A percentile compares a stretch with the other conserved stretches of the same genome.
These are phyloP conservation scores for Lates japonicus DNA, from an alignment of 2,797 vertebrate genomes.

Conservation along the genomic window DNA sequence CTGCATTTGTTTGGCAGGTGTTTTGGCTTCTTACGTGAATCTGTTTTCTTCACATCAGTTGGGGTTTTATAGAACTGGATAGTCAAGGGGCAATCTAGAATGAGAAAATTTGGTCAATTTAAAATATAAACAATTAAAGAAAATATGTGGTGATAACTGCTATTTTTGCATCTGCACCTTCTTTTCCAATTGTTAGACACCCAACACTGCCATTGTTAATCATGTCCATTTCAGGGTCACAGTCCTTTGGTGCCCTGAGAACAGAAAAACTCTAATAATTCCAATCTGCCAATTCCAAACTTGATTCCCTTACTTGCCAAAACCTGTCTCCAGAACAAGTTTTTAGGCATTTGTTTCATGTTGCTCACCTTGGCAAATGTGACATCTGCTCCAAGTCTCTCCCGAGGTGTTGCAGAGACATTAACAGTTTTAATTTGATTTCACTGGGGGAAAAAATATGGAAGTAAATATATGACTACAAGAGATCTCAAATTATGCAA, in stretches of 20 bases:
- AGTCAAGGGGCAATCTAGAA: constrained; percentile 84
- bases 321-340: background rate
- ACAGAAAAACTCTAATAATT: background rate
- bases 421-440: constrained; percentile 85
- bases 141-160: fast-evolving
- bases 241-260: constrained; percentile 69
- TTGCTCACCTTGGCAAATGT: constrained; percentile 82
- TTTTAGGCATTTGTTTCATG: background rate
- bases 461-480: background rate
- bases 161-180: constrained; percentile 78
- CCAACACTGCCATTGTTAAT: constrained; percentile 88
- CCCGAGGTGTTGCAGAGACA: constrained; percentile 84
- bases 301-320: too few relatives aligned
- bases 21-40: constrained; percentile 76
- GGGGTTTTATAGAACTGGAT: constrained; percentile 87
- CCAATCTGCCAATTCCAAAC: background rate
- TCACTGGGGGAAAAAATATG: constrained; percentile 75
- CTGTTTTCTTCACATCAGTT: constrained; percentile 70
- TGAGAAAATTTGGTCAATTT: background rate
- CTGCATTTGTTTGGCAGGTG: background rate
- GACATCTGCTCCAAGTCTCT: constrained; percentile 87
- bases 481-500: background rate
- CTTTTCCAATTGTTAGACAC: constrained; percentile 79
- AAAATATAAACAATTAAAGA: background rate
- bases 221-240: constrained; percentile 61